A percentile compares a stretch with the other conserved stretches of the same genome.
Conservation (phyloP, 2,113 vertebrate species). For the Lanius collurio region DNA sequence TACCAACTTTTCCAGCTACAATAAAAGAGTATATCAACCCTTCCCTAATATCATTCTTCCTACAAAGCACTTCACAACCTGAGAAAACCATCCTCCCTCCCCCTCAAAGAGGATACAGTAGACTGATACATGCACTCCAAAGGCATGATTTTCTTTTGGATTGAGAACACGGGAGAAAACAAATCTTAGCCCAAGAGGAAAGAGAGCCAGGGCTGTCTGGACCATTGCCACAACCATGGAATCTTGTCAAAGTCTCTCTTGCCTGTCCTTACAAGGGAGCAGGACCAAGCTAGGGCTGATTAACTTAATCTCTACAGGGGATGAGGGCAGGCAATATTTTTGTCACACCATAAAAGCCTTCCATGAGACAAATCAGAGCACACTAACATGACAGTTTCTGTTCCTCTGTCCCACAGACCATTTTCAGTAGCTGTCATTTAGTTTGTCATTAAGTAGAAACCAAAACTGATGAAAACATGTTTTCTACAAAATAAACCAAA, state of each 20-base stretch:
- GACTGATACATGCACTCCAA: not conserved
- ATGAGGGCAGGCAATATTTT: not conserved
- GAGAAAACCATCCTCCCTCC: not conserved
- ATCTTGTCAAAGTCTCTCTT: slow-evolving; percentile 31
- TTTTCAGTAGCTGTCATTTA: not conserved
- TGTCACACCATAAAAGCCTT: not conserved
- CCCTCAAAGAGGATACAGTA: not conserved
- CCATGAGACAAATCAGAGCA: not conserved
- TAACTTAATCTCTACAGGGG: slow-evolving; percentile 23
- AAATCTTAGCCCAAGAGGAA: slow-evolving; percentile 15
- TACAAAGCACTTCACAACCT: not conserved
- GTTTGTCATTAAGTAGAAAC: not conserved
- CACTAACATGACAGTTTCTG: not conserved
- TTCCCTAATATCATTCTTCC: not conserved
- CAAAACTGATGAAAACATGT: not conserved
- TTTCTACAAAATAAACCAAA: not conserved
- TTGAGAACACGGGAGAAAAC: not conserved
- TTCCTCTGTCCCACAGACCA: not conserved
- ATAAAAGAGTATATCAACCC: not conserved
- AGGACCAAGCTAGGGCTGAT: slow-evolving; percentile 12
- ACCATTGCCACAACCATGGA: slow-evolving; percentile 1
- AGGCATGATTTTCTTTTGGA: not conserved
- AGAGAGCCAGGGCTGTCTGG: slow-evolving; percentile 10
- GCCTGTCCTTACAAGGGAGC: slow-evolving; percentile 48
- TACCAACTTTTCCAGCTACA: not conserved